These are phyloP conservation scores for Monopterus albus DNA, from an alignment of 2,113 vertebrate species.

Conservation along the genomic window DNA sequence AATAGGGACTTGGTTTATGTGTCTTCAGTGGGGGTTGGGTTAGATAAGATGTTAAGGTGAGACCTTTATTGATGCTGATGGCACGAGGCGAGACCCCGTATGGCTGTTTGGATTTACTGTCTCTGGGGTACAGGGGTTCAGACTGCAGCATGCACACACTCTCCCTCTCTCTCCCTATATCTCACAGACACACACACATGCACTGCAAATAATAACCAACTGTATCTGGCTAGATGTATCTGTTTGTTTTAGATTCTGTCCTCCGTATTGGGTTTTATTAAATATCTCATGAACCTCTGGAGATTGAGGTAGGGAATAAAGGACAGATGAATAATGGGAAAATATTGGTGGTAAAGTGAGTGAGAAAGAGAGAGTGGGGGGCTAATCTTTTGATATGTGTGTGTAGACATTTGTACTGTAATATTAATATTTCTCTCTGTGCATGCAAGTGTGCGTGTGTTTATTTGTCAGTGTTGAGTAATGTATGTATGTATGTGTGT, in stretches of 20 bases:
- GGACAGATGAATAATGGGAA: constrained; percentile 26
- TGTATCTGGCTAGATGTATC: constrained; percentile 49
- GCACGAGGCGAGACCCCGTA: constrained; percentile 57
- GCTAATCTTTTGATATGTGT: constrained; percentile 4
- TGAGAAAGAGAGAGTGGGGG: not conserved
- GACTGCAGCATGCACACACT: not conserved
- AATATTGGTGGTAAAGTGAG: not conserved
- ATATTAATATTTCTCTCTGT: not conserved
- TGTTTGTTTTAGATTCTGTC: constrained; percentile 40
- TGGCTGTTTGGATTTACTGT: constrained; percentile 69
- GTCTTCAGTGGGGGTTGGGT: constrained; percentile 19
- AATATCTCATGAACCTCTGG: constrained; percentile 53
- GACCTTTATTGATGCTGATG: constrained; percentile 68
- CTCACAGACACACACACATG: constrained; percentile 20
- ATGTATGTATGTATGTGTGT: too few species aligned
- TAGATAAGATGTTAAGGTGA: constrained; percentile 55
- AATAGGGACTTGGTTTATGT: constrained; percentile 8
- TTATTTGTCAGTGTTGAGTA: not conserved
- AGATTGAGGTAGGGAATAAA: constrained; percentile 17
- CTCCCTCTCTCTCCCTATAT: not conserved
- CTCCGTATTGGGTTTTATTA: constrained; percentile 57
- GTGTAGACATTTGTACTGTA: not conserved
- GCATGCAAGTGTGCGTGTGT: not conserved
- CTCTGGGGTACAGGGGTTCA: constrained; percentile 34
- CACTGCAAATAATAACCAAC: constrained; percentile 55